phyloP scores from a whole-genome alignment of 1,140 invertebrate genomes.

The Aphis craccivora region DNA sequence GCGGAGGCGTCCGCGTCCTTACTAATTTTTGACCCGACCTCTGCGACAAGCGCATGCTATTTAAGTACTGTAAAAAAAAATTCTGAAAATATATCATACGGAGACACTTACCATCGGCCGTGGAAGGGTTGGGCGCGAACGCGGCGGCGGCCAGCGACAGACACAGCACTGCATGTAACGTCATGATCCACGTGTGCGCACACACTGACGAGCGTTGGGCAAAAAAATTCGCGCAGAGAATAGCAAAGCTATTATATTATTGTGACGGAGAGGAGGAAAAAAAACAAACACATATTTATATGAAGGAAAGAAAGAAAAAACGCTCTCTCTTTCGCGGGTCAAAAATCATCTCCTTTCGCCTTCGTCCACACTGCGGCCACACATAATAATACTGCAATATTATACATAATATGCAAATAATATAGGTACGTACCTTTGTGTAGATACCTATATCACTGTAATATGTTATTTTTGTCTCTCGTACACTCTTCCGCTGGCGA shows the following conservation, averaged over 20 bases:
- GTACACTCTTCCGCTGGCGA: not conserved
- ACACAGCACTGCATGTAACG: slow-evolving; percentile 34
- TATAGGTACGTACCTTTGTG: too few relatives aligned
- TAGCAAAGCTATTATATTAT: not conserved
- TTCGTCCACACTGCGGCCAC: not conserved
- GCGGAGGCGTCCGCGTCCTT: too few relatives aligned
- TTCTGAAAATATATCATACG: not conserved
- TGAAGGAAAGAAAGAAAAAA: slow-evolving; percentile 7
- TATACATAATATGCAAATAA: not conserved
- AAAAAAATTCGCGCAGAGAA: not conserved
- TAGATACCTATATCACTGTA: too few relatives aligned
- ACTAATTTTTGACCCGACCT: too few relatives aligned
- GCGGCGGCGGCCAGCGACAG: not conserved
- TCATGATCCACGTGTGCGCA: slow-evolving; percentile 29
- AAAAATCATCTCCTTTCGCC: slow-evolving; percentile 42
- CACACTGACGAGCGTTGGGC: not conserved
- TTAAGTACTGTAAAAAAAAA: not conserved
- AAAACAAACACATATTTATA: too few relatives aligned
- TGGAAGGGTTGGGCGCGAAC: not conserved
- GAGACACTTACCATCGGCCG: not conserved
- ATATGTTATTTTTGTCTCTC: not conserved
- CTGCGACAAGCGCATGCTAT: not conserved
- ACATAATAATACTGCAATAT: not conserved
- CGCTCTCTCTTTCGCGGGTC: slow-evolving; percentile 51
- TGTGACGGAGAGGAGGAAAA: not conserved